Percentiles rank a stretch among this genome's conserved stretches.
phyloP scores from a whole-genome alignment of 2,888 invertebrate genomes.

The Erebia epiphron region DNA sequence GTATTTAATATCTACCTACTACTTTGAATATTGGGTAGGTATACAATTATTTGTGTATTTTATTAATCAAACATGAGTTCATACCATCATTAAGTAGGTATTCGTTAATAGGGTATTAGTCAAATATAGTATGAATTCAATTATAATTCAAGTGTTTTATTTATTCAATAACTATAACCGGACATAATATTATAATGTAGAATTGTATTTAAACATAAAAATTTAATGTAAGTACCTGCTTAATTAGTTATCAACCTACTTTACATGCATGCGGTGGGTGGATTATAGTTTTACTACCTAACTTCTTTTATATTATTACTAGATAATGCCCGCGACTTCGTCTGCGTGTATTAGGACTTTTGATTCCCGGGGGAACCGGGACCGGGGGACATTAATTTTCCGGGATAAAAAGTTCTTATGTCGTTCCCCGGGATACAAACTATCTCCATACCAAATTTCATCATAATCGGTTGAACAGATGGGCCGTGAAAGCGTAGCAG shows the following conservation, averaged over 20 bases:
- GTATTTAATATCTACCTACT: not conserved
- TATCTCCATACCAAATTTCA: too few relatives aligned
- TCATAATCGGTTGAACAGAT: too few relatives aligned
- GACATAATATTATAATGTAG: not conserved
- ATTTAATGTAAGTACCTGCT: slow-evolving; percentile 4
- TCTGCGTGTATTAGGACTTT: too few relatives aligned
- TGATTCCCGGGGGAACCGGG: too few relatives aligned
- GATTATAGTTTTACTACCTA: slow-evolving; percentile 12
- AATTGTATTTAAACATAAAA: slow-evolving; percentile 14
- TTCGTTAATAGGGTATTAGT: not conserved
- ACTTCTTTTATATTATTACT: slow-evolving; percentile 12
- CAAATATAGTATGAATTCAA: not conserved
- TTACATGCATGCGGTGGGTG: slow-evolving; percentile 14
- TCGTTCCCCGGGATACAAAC: too few relatives aligned
- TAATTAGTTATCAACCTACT: slow-evolving; percentile 9
- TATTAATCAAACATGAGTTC: not conserved
- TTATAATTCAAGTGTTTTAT: not conserved
- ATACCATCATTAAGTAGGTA: not conserved
- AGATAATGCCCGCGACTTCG: too few relatives aligned
- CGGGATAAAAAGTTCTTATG: too few relatives aligned
- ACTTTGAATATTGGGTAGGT: not conserved
- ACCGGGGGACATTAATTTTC: too few relatives aligned
- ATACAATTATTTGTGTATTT: not conserved
- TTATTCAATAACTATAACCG: not conserved
- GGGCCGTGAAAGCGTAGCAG: too few relatives aligned